Base-by-base conservation (phyloP, 1,140 invertebrate genomes). In the Stegodyphus dumicola region DNA sequence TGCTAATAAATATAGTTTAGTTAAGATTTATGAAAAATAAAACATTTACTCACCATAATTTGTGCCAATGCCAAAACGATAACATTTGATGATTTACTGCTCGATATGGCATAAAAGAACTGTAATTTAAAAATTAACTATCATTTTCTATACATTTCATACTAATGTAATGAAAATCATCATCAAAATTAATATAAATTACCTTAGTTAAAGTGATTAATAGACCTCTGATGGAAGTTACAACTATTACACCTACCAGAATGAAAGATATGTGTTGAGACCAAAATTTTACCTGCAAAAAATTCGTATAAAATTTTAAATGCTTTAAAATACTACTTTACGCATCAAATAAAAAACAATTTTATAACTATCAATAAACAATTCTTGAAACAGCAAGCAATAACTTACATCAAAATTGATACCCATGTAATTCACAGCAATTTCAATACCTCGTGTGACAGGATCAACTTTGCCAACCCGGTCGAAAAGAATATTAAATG, bases 81-180 rank as follows among this genome's bases (percentile, higher is more conserved):
- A 64, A 99, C 95, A 90, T 99, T 99, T 49, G 98, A 99, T 48
- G 97, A 99, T 92, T 99, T 99, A 86, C 96, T 98, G 88, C 97
- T 99, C n/a, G 98, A 99, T 89, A 99, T 98, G 88, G 98, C 97
- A 92, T 99, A 99, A 92, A 99, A 99, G 92, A 99, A 99, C 96
- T 98, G 92, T 66, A 84, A 78, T 49, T 64, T 49, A 74, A 65
- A 74, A 70, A 15, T 51, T 7, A 75, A 75, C 53, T 75, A 64
- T n/a, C 5, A 77, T 4, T 18, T 52, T 67, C 64, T 77, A 11
- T 48, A 2, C 4, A 56, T 53, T 60, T 60, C 1, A 60, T 60
- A 10, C 5, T 10, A 60, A 9, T 10, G 15, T 5, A 60, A 60
- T 60, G 5, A 75, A 60, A 60, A 75, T 10, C 33, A 2, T 13